These are phyloP conservation scores for Pholis gunnellus DNA, from an alignment of 2,113 vertebrate genomes.

Conservation along the genomic window DNA sequence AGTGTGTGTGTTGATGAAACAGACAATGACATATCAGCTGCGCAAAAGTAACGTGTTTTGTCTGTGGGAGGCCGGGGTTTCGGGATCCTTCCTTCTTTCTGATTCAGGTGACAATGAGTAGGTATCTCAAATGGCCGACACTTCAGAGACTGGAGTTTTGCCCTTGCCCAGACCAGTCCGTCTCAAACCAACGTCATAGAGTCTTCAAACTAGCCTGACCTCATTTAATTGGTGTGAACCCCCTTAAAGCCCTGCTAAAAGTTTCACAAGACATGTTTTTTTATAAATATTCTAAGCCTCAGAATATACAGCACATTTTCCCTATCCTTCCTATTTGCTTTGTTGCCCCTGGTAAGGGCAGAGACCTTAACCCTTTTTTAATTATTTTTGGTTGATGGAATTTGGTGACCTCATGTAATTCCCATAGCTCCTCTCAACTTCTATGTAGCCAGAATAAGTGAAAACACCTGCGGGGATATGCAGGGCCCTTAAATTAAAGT, in stretches of 20 bases:
- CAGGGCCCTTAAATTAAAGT: neutral
- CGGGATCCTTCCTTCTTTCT: neutral
- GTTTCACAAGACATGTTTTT: neutral
- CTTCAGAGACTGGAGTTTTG: neutral
- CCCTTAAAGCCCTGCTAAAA: neutral
- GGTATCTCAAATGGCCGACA: neutral
- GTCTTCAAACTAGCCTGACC: neutral
- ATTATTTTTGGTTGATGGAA: neutral
- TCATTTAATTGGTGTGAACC: neutral
- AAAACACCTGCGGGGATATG: neutral
- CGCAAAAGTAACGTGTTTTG: neutral
- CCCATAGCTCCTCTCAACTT: neutral
- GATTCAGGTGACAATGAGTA: neutral
- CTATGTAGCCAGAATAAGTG: neutral
- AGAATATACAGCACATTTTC: neutral
- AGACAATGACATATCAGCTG: neutral
- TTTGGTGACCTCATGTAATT: neutral
- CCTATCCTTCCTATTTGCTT: neutral
- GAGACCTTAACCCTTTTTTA: neutral
- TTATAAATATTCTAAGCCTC: neutral
- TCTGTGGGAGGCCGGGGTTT: neutral
- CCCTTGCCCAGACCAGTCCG: neutral
- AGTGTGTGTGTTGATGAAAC: conserved; percentile 34
- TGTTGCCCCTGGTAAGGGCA: neutral
- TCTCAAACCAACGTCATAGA: neutral